Base-by-base conservation (phyloP, 92 coral and sea anemone genomes). In the Muricea muricata region DNA sequence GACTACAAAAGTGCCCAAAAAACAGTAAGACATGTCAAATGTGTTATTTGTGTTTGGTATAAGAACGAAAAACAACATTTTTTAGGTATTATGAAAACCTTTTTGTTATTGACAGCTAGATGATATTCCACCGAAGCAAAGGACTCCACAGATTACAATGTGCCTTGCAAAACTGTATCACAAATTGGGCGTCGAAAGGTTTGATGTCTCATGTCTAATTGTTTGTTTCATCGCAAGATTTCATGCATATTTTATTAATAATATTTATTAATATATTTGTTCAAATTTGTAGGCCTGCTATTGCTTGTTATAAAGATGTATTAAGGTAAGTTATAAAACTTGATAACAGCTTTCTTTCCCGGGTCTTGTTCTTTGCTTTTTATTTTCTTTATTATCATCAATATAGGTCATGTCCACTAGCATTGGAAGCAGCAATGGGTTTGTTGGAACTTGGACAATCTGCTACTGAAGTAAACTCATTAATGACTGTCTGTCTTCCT, bases 301-400 rank as follows among this genome's bases (percentile, higher is more conserved):
- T 97, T 32, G 94, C 99, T 52, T 97, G 99, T 83, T 97, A 92
- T 78, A 97, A 97, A 80, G 99, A 97, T 78, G 99, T 97, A 41
- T 84, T 97, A 73, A 91, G 99, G 99, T 97, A 37, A 77, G 91
- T 35, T 35, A 24, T 23, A 28, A 25, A 18, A 6, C n/a, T n/a
- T n/a, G n/a, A n/a, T n/a, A n/a, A n/a, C n/a, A n/a, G n/a, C n/a
- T n/a, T n/a, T n/a, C n/a, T n/a, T n/a, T n/a, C n/a, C n/a, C n/a
- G n/a, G n/a, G n/a, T n/a, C n/a, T n/a, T 26, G 13, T 32, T 0
- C 15, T 14, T 55, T 20, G 10, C 18, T 76, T 34, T 31, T 39
- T 28, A 56, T 7, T 3, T 68, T 23, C 3, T 4, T 7, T 24
- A 45, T 4, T 73, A 34, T 40, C 32, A 34, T 2, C 13, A 73